phyloP scores from a whole-genome alignment of 2,797 vertebrate species.

The Psittacula echo region DNA sequence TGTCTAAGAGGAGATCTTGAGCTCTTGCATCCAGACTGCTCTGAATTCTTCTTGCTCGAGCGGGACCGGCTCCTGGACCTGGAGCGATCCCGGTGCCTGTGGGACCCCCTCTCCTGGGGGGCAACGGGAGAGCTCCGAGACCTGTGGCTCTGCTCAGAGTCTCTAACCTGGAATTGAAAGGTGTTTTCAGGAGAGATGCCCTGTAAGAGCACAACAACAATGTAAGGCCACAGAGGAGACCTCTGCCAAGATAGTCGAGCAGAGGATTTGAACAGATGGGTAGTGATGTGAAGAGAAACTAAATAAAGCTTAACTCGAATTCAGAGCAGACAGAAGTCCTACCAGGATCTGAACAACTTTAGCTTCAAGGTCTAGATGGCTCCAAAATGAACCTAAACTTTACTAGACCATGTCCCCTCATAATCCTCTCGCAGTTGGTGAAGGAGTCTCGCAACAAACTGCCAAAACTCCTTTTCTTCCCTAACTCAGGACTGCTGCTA shows the following conservation, averaged over 20 bases:
- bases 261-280: not conserved
- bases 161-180: constrained; percentile 74
- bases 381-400: not conserved
- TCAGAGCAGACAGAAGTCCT: not conserved
- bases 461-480: not conserved
- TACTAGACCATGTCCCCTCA: accelerated
- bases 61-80: constrained; percentile 76
- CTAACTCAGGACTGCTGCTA: not conserved
- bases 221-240: not conserved
- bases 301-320: not conserved
- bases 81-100: constrained; percentile 47
- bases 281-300: not conserved
- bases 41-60: constrained; percentile 66
- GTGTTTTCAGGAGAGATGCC: not conserved
- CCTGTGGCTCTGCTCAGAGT: constrained; percentile 48
- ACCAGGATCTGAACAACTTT: not conserved
- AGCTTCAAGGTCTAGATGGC: not conserved
- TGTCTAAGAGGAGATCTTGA: constrained; percentile 63
- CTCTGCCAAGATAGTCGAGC: not conserved
- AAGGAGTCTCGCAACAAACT: not conserved
- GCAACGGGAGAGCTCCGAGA: constrained; percentile 53
- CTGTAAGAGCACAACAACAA: not conserved
- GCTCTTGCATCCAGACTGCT: constrained; percentile 8
- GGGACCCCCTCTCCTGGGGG: constrained; percentile 50
- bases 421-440: accelerated